Evolutionary conservation across 2,113 vertebrate genomes (phyloP), one percentile per base, ranked within the genome.

Genomic region (Rattus rattus): DNA sequence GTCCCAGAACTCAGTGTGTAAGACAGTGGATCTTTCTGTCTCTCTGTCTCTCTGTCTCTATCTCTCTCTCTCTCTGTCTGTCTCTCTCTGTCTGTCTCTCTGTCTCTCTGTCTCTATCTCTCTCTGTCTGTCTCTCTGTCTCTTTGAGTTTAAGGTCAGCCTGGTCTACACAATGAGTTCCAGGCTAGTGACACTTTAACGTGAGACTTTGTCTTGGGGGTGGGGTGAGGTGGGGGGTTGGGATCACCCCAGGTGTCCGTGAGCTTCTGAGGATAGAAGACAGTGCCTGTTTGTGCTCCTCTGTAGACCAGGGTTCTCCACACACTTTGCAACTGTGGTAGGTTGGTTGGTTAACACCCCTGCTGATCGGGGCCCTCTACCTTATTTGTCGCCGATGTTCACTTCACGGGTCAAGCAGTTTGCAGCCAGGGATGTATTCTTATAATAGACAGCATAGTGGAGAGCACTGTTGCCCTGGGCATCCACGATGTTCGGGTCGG

Each of bases 401-500:
- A 99, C 99, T 11, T 98, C 96, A 39, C 99, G 96, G 96, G 52
- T 98, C 97, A 72, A 99, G 97, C 43, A 99, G 98, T 47, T 97
- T 61, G 90, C 86, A 6, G 98, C 98, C 33, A 99, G 77, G 22
- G 98, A 43, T 1, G 97, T 69, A 20, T 52, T 67, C 22, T 1
- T 97, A 75, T 52, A 22, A 36, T 69, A 87, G 33, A 98, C 98
- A 73, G 99, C 98, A 47, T 99, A 96, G 97, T 99, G 99, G 93
- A 99, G 98, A 3, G 99, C 99, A 61, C 99, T 99, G 95, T 99
- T 99, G 63, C 98, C 99, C 0, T 98, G 97, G 94, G 96, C 33
- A n/a, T 99, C 99, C 93, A 95, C 96, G 79, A 99, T 76, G 93
- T 99, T 99, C 0, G 99, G 98, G 33, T 99, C 98, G 0, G 99